Conservation (phyloP, 2,888 invertebrate species). For the Mythimna loreyi region DNA sequence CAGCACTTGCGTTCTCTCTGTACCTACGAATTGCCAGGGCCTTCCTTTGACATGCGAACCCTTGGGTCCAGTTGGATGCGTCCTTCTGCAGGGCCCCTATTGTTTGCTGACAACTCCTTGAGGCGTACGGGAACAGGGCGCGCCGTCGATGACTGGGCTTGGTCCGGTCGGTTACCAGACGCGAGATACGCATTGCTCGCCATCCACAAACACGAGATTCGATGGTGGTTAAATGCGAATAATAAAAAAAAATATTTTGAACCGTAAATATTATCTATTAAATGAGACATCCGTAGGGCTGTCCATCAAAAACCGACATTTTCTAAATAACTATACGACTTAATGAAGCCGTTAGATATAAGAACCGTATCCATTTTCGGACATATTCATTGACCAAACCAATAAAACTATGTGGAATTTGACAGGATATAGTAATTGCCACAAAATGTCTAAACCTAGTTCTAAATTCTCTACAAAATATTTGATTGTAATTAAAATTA, state of each 20-base stretch:
- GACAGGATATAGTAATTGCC: slow-evolving; percentile 42
- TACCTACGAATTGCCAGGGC: no score
- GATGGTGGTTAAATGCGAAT: not conserved
- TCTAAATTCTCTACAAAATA: slow-evolving; percentile 1
- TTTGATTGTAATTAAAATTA: slow-evolving; percentile 14
- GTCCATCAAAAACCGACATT: slow-evolving; percentile 18
- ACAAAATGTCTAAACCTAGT: slow-evolving; percentile 15
- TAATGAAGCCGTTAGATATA: slow-evolving; percentile 17
- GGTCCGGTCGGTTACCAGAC: no score
- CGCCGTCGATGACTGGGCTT: no score
- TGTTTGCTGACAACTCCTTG: no score
- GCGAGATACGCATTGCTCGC: no score
- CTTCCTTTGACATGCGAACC: no score
- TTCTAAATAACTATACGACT: slow-evolving; percentile 7
- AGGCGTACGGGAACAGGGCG: no score
- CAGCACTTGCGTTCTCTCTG: no score
- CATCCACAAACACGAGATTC: no score
- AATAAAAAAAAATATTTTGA: no score
- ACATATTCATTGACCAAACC: slow-evolving; percentile 19
- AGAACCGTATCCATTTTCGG: slow-evolving; percentile 7
- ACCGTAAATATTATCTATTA: not conserved
- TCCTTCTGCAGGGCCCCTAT: no score
- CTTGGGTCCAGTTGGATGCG: no score
- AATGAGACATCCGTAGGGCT: not conserved
- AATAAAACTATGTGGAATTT: slow-evolving; percentile 17